Percentiles rank a stretch among this genome's conserved stretches.
Conservation (phyloP, 2,888 invertebrate genomes). For the Eristalis intricaria region DNA sequence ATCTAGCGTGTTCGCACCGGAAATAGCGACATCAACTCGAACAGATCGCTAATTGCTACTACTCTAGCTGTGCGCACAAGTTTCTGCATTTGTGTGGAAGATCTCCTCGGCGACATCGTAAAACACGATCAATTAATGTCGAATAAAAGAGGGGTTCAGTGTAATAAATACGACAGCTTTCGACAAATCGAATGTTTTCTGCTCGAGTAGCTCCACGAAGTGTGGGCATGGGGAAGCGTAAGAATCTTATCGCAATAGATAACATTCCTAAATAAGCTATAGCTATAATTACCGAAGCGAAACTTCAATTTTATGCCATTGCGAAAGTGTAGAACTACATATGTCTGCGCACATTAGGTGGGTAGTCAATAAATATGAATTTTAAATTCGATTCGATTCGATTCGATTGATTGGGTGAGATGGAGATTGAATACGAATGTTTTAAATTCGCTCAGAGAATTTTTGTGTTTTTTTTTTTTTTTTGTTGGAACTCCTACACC, state of each 20-base stretch:
- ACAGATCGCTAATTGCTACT: slow-evolving; percentile 21
- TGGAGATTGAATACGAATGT: background rate
- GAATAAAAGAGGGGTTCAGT: background rate
- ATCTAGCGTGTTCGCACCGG: slow-evolving; percentile 19
- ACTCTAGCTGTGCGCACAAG: background rate
- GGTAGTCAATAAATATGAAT: background rate
- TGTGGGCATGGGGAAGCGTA: slow-evolving; percentile 5
- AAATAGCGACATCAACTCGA: slow-evolving; percentile 28
- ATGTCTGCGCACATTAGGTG: background rate
- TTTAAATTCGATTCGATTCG: background rate
- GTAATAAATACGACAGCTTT: background rate
- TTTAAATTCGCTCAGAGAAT: background rate
- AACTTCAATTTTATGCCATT: background rate
- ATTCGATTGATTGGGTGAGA: background rate
- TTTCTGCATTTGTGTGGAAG: slow-evolving; percentile 1
- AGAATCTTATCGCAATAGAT: slow-evolving; percentile 24
- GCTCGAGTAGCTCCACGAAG: background rate
- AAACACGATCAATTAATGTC: slow-evolving; percentile 21
- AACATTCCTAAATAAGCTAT: slow-evolving; percentile 2
- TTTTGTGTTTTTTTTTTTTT: background rate
- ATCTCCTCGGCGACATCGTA: background rate
- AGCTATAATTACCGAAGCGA: background rate
- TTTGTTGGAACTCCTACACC: background rate
- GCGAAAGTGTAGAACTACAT: background rate
- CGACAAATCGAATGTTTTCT: background rate